Percentiles rank a stretch among this genome's conserved stretches.
These are phyloP conservation scores for Hippocampus zosterae DNA, from an alignment of 2,113 vertebrate species.

Conservation along the genomic window DNA sequence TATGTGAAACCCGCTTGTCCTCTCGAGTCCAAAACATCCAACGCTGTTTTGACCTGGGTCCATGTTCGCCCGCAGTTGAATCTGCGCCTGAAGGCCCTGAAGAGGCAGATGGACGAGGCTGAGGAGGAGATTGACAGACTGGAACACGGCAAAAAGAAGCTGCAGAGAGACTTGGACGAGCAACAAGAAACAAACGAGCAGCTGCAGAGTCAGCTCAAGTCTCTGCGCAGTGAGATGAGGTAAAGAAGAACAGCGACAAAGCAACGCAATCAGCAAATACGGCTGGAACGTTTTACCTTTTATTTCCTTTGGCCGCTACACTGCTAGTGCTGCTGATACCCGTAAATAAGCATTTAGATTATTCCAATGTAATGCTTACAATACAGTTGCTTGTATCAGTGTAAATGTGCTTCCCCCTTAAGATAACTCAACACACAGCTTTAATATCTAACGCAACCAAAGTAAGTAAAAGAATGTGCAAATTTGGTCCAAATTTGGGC, in stretches of 20 bases:
- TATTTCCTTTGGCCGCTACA: too few species aligned
- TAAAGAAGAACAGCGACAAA: slow-evolving; percentile 40
- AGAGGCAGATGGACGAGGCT: slow-evolving; percentile 91
- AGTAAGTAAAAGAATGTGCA: too few species aligned
- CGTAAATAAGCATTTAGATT: too few species aligned
- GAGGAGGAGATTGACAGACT: slow-evolving; percentile 95
- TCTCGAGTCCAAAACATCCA: background rate
- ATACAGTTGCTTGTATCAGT: too few species aligned
- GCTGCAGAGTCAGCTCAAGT: slow-evolving; percentile 84
- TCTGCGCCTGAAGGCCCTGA: slow-evolving; percentile 91
- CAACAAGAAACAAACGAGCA: slow-evolving; percentile 89
- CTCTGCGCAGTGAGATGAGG: slow-evolving; percentile 84
- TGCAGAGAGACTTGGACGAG: slow-evolving; percentile 94
- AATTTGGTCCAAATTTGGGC: too few species aligned
- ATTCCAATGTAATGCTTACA: too few species aligned
- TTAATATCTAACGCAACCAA: too few species aligned
- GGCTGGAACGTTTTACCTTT: background rate
- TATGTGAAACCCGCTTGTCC: slow-evolving; percentile 19
- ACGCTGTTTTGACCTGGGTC: background rate
- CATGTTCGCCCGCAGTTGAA: slow-evolving; percentile 74
- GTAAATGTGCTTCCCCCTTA: too few species aligned
- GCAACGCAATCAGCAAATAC: background rate
- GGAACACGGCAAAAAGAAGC: slow-evolving; percentile 89
- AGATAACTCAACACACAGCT: too few species aligned
- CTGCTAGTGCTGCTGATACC: too few species aligned